Evolutionary conservation across 2,888 invertebrate species (phyloP).

Genomic region (Conops quadrifasciatus): DNA sequence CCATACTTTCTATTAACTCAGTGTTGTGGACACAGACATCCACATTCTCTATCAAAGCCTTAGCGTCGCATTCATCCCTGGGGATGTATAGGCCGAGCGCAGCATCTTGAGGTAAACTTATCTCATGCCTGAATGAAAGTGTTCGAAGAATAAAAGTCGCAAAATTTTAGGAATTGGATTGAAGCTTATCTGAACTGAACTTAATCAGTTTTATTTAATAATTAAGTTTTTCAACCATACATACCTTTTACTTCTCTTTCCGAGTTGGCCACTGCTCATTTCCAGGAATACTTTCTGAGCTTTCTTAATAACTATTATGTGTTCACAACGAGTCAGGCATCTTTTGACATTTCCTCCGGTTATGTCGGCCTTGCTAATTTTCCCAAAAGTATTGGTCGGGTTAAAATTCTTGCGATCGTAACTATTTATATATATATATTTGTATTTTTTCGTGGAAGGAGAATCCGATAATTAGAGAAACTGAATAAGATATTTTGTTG

Average conservation of each 20-base stretch:
- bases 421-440: too few species aligned
- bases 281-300: conserved; percentile 51
- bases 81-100: conserved; percentile 44
- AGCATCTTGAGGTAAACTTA: conserved; percentile 39
- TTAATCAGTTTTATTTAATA: too few species aligned
- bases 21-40: conserved; percentile 43
- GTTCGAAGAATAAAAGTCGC: conserved; percentile 1
- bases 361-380: conserved; percentile 38
- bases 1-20: conserved; percentile 45
- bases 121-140: conserved; percentile 40
- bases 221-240: too few species aligned
- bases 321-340: conserved; percentile 50
- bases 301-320: conserved; percentile 51
- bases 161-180: background rate
- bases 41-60: conserved; percentile 50
- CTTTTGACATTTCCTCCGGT: conserved; percentile 50
- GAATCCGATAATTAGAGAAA: background rate
- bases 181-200: background rate
- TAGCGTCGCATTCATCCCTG: conserved; percentile 45
- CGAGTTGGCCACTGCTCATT: conserved; percentile 49
- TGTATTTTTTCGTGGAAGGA: conserved; percentile 7
- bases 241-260: conserved; percentile 50
- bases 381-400: conserved; percentile 46
- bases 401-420: conserved; percentile 49
- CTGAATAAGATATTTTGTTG: background rate